Evolutionary conservation across 2,888 invertebrate genomes (phyloP), one percentile per base, ranked within the genome.

Genomic region (Cheilosia urbana): DNA sequence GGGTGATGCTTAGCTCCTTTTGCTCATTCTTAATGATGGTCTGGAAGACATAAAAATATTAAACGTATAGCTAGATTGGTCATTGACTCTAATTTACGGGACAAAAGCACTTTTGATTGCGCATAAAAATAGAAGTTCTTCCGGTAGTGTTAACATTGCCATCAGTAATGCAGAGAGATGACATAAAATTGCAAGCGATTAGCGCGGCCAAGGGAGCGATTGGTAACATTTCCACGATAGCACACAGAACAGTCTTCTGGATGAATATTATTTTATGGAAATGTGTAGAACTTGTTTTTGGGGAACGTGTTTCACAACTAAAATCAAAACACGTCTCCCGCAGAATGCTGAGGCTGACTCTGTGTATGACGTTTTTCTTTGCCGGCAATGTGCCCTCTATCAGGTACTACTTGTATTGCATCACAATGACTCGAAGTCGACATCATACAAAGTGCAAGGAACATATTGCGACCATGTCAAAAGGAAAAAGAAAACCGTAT

Each of bases 1-100:
- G 92, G 2, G 68, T 75, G 5, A 92, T 88, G 40, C 87, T 91
- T 24, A 92, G 84, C 57, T 92, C 91, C 76, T 91, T 90, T 77
- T 92, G 92, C 77, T 92, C 92, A 88, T 89, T 91, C 76, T 90
- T 90, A 27, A 92, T 91, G 63, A 90, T 90, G 80, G 89, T 90
- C 92, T 92, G 83, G 47, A 57, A 63, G 30, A 34, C 24, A 37
- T 34, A 11, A 11, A 37, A 37, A 65, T 34, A 4, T 42, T 19
- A 7, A 51, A 15, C 17, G 13, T 11, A 15, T 2, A 2, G 7
- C 45, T 21, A 15, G 21, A 21, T 51, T 2, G 13, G 24, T 24
- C 11, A 19, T 24, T 21, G 21, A 17, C 2, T 47, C 7, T 0
- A n/a, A 63, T 62, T 87, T 87, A 87, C 87, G 9, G 71, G 82